phyloP scores from a whole-genome alignment of 2,888 invertebrate genomes.

The Lepidochitona cinerea region DNA sequence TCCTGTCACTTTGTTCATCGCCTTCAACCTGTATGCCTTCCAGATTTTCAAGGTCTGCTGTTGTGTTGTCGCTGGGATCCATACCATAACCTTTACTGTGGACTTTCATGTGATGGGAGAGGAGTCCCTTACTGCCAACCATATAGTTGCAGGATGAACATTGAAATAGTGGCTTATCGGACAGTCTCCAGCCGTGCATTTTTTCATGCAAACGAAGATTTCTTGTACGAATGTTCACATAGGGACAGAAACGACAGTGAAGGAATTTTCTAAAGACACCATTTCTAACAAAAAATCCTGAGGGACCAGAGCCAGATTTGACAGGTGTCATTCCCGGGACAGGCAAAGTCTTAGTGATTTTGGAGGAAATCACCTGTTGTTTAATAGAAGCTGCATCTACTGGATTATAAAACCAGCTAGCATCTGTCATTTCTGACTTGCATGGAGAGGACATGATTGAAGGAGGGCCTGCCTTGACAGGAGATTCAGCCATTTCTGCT shows the following conservation, averaged over 20 bases:
- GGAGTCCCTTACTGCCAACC: conserved; percentile 80
- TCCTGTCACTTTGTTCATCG: conserved; percentile 35
- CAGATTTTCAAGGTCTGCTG: conserved; percentile 56
- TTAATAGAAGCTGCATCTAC: conserved; percentile 63
- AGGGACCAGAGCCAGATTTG: conserved; percentile 54
- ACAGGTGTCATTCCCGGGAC: conserved; percentile 52
- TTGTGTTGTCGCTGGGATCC: conserved; percentile 35
- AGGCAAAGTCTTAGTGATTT: conserved; percentile 59
- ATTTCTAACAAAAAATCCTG: conserved; percentile 58
- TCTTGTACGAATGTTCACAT: conserved; percentile 84
- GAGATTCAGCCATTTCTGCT: conserved; percentile 15
- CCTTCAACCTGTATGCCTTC: conserved; percentile 36
- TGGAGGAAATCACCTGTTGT: conserved; percentile 63
- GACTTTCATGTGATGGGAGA: conserved; percentile 78
- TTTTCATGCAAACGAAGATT: conserved; percentile 88
- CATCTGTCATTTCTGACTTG: conserved; percentile 55
- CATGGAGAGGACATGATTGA: conserved; percentile 47
- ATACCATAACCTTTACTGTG: conserved; percentile 72
- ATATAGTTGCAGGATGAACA: conserved; percentile 87
- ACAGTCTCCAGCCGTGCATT: conserved; percentile 77
- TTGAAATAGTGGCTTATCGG: conserved; percentile 70
- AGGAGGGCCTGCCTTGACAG: background rate
- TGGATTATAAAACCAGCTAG: conserved; percentile 53
- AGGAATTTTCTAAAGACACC: conserved; percentile 80
- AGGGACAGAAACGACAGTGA: conserved; percentile 88